Base-by-base conservation (phyloP, 2,888 invertebrate species). In the Lottia scabra region DNA sequence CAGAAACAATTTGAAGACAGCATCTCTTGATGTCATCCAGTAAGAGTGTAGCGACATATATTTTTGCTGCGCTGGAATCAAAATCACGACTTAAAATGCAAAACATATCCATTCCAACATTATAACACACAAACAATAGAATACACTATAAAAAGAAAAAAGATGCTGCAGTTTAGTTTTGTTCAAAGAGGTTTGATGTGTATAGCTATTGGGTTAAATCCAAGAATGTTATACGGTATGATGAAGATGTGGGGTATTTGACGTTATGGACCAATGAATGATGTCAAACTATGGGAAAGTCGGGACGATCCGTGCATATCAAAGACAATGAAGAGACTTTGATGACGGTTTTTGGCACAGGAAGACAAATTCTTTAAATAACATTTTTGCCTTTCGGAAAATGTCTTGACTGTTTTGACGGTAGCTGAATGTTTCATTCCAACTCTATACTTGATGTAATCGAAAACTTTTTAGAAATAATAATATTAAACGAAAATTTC, bases 301-400 rank as follows among this genome's bases (percentile, higher is more conserved):
- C 56, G 56, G 56, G 56, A 56, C 23, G 56, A 56, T 56, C 56
- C 56, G 56, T 23, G 23, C 56, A 56, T 23, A 56, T 56, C 56
- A 56, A 56, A 56, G 56, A 56, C 56, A 56, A 56, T 56, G 56
- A 23, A 56, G 56, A 56, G 56, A 56, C 56, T 56, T 56, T 56
- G 56, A 56, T 56, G 56, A 13, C 56, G 56, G 56, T 56, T 23
- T 56, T 56, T 56, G 56, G 56, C 56, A 56, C 56, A 56, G 56
- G 23, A 56, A 56, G 56, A 56, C 56, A 56, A 56, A 56, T 56
- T 56, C 56, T 56, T 56, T 19, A 56, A 56, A 56, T 56, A 56
- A 23, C 23, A 23, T 56, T 56, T 56, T 56, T 56, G 56, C 56
- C 56, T 56, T 56, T 56, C 56, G 19, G 56, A 13, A 56, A 56